These are phyloP conservation scores for Clarias laeviceps DNA, from an alignment of 2,797 vertebrate genomes.

Conservation along the genomic window DNA sequence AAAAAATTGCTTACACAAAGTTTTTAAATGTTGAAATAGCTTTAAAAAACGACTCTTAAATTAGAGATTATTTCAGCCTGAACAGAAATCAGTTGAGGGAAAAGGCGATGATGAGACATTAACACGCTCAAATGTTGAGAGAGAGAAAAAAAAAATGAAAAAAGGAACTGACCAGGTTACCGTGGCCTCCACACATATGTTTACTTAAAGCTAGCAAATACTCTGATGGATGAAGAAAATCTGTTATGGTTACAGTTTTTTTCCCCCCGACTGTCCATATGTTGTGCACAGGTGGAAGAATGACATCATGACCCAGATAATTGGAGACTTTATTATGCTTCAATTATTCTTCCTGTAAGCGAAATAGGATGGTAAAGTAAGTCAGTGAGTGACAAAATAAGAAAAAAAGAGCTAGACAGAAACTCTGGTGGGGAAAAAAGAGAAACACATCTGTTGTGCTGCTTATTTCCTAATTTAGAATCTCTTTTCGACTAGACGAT, in stretches of 20 bases:
- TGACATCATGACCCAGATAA: conserved; percentile 59
- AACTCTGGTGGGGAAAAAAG: neutral
- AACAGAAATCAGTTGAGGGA: neutral
- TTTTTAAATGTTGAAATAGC: neutral
- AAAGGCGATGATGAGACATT: neutral
- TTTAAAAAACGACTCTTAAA: neutral
- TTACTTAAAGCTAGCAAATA: neutral
- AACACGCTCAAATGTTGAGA: neutral
- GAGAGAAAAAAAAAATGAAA: neutral
- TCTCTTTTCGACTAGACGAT: conserved; percentile 22
- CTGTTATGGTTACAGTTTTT: neutral
- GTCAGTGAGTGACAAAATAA: neutral
- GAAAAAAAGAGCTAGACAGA: neutral
- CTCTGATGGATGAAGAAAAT: neutral
- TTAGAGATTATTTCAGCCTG: neutral
- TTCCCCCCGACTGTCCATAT: conserved; percentile 49
- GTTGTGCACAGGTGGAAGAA: conserved; percentile 48
- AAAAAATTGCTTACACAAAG: neutral
- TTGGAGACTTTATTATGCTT: conserved; percentile 55
- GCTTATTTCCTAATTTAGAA: conserved; percentile 39
- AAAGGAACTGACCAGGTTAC: neutral
- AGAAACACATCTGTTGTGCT: conserved; percentile 54
- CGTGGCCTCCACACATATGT: neutral
- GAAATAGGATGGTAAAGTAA: conserved; percentile 5
- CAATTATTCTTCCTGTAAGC: conserved; percentile 44